These are phyloP conservation scores for Drosophila colorata DNA, from an alignment of 2,888 invertebrate species.

Conservation along the genomic window DNA sequence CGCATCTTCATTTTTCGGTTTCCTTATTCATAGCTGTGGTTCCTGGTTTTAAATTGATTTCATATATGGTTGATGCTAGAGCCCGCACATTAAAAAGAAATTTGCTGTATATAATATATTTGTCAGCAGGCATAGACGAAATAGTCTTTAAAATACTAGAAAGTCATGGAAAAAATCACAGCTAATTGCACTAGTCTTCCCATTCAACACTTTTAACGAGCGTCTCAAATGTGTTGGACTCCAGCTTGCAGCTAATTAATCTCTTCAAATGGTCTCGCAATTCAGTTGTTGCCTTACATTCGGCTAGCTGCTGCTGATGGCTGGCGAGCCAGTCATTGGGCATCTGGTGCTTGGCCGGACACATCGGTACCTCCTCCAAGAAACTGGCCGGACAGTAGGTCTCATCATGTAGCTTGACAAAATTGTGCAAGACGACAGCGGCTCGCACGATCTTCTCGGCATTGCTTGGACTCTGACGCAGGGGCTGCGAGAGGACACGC, in stretches of 20 bases:
- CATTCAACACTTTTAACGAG: constrained; percentile 1
- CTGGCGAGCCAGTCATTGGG: constrained; percentile 5
- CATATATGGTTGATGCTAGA: too few species aligned
- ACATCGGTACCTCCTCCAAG: constrained; percentile 7
- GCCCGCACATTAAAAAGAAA: too few species aligned
- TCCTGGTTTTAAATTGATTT: too few species aligned
- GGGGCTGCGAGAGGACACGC: constrained; percentile 27
- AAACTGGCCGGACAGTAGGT: constrained; percentile 14
- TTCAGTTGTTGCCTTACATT: background rate
- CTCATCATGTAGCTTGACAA: constrained; percentile 32
- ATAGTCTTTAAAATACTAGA: too few species aligned
- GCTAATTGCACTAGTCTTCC: background rate
- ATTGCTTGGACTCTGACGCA: constrained; percentile 19
- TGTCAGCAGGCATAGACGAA: too few species aligned
- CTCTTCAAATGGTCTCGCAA: constrained; percentile 17
- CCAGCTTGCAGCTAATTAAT: background rate
- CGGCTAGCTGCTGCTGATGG: background rate
- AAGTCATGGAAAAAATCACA: too few species aligned
- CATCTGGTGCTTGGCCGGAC: background rate
- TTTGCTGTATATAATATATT: too few species aligned
- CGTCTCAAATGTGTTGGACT: background rate
- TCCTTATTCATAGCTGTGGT: too few species aligned
- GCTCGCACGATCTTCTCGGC: constrained; percentile 25
- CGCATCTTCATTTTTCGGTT: too few species aligned
- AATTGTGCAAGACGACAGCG: constrained; percentile 35